Evolutionary conservation across 1,140 invertebrate species (phyloP).

Genomic region (Drosophila sulfurigaster): DNA sequence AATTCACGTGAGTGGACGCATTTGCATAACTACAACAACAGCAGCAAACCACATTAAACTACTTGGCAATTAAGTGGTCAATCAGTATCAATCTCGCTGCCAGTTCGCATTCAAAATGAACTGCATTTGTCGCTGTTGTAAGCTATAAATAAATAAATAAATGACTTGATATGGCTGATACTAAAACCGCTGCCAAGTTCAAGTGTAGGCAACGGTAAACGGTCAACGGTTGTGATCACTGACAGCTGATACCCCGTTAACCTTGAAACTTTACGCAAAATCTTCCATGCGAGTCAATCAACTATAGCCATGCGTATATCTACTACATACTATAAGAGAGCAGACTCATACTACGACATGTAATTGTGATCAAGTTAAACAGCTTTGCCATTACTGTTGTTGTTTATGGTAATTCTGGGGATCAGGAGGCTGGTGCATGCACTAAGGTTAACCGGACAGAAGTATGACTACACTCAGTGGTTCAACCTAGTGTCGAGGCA

Average conservation of each 20-base stretch:
- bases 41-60: not conserved
- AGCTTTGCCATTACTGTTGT: slow-evolving; percentile 15
- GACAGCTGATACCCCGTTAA: slow-evolving; percentile 50
- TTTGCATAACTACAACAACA: slow-evolving; percentile 57
- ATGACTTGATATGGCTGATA: not conserved
- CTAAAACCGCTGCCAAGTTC: slow-evolving; percentile 56
- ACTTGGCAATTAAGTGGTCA: slow-evolving; percentile 2
- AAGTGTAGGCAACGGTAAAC: slow-evolving; percentile 66
- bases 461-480: not conserved
- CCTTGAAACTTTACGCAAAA: slow-evolving; percentile 66
- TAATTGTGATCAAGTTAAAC: slow-evolving; percentile 48
- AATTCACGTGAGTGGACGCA: slow-evolving; percentile 61
- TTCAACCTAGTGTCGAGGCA: not conserved
- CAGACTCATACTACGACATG: not conserved
- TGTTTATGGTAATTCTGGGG: slow-evolving; percentile 2
- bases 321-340: not conserved
- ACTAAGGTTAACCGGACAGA: slow-evolving; percentile 18
- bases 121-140: not conserved
- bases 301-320: slow-evolving; percentile 32
- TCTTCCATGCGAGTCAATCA: slow-evolving; percentile 71
- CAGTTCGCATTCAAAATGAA: slow-evolving; percentile 6
- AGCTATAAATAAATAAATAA: slow-evolving; percentile 13
- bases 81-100: not conserved
- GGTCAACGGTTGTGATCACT: slow-evolving; percentile 7
- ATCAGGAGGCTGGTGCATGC: slow-evolving; percentile 37